These are phyloP conservation scores for Sigmodon hispidus DNA, from an alignment of 2,113 vertebrate genomes.

Conservation along the genomic window DNA sequence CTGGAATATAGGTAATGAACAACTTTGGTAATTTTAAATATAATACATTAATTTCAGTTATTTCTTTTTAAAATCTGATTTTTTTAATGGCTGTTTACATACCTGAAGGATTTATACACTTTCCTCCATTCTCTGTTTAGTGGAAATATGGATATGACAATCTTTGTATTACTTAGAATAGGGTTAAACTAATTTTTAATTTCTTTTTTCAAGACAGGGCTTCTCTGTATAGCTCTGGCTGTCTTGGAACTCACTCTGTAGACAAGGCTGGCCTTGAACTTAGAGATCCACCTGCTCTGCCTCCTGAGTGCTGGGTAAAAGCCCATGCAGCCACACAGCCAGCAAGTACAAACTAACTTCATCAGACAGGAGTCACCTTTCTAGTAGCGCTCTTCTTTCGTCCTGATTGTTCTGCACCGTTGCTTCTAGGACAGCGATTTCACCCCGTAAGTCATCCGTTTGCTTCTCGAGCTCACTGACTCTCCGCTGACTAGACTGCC, in stretches of 20 bases:
- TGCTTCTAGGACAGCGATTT: slow-evolving; percentile 97
- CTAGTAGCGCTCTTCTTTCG: slow-evolving; percentile 94
- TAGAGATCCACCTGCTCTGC: not conserved
- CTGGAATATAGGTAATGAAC: slow-evolving; percentile 5
- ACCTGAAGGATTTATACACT: not conserved
- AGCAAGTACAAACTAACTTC: not conserved
- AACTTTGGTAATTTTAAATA: slow-evolving; percentile 46
- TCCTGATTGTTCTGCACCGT: slow-evolving; percentile 99
- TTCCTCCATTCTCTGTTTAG: not conserved
- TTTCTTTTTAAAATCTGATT: not conserved
- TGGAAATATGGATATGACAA: not conserved
- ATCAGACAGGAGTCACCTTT: slow-evolving; percentile 86
- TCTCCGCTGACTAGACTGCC: slow-evolving; percentile 95
- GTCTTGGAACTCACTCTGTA: not conserved
- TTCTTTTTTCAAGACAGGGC: not conserved
- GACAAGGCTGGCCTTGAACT: not conserved
- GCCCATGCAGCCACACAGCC: too few relatives aligned
- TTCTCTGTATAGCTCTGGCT: not conserved
- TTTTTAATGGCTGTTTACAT: not conserved
- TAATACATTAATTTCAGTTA: slow-evolving; percentile 31
- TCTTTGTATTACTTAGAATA: not conserved
- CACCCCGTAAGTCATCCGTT: slow-evolving; percentile 95
- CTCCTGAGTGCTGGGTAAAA: not conserved
- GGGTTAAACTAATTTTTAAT: not conserved
- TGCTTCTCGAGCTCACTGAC: slow-evolving; percentile 97